Evolutionary conservation across 23 tunicate genomes (phyloP).

Genomic region (Ciona savignyi): DNA sequence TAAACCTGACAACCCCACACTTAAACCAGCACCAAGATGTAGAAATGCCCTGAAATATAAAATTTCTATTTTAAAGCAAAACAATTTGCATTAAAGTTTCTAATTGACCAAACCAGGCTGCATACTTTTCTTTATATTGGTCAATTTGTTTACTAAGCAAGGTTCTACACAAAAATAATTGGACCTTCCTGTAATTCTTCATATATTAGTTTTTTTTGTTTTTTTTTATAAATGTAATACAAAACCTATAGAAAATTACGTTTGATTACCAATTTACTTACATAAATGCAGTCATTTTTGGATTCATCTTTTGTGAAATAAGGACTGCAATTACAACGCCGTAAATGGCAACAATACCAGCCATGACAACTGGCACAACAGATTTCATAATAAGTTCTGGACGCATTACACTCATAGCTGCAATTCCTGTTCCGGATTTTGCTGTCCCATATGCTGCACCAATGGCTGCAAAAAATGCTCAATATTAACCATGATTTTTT

Average conservation of each 20-base stretch:
- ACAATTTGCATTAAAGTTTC: not conserved
- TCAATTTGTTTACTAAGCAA: no score
- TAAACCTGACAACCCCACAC: constrained; percentile 95
- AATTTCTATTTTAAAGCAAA: not conserved
- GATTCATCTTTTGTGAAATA: constrained; percentile 71
- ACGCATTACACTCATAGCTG: constrained; percentile 98
- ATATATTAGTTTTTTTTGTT: no score
- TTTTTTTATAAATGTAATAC: no score
- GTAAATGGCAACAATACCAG: constrained; percentile 98
- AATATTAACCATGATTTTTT: no score
- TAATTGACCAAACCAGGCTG: not conserved
- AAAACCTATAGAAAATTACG: no score
- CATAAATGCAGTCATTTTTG: constrained; percentile 49
- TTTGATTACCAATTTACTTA: constrained; percentile 18
- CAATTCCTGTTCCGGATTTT: constrained; percentile 98
- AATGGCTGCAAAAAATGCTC: constrained; percentile 42
- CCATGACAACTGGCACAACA: constrained; percentile 99
- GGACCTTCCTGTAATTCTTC: no score
- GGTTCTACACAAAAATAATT: no score
- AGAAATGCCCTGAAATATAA: constrained; percentile 57
- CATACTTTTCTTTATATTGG: no score
- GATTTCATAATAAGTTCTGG: constrained; percentile 98
- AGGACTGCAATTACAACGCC: constrained; percentile 98
- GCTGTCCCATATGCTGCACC: constrained; percentile 99
- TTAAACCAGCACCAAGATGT: constrained; percentile 96